phyloP scores from a whole-genome alignment of 2,888 invertebrate species.

The Caenorhabditis imperialis region DNA sequence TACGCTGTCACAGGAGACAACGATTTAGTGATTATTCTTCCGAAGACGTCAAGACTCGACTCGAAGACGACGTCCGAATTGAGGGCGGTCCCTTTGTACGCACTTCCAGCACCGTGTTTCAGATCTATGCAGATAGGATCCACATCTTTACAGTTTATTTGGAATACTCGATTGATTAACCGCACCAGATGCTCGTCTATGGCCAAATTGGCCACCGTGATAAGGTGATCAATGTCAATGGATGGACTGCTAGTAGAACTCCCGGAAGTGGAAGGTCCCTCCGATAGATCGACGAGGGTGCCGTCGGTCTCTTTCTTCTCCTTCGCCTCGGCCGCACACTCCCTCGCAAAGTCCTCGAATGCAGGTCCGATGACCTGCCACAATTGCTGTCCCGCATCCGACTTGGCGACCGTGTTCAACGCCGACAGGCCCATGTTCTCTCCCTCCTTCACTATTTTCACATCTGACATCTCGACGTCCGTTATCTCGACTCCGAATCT shows the following conservation, averaged over 20 bases:
- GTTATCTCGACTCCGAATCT: constrained; percentile 79
- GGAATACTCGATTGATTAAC: constrained; percentile 58
- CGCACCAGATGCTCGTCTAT: constrained; percentile 62
- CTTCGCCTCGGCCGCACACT: constrained; percentile 36
- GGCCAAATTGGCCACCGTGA: constrained; percentile 61
- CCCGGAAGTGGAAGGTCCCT: constrained; percentile 21
- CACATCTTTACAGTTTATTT: constrained; percentile 55
- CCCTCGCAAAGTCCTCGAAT: constrained; percentile 59
- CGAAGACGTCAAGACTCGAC: constrained; percentile 45
- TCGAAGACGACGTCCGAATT: constrained; percentile 62
- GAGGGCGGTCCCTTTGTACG: constrained; percentile 52
- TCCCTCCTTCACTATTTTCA: constrained; percentile 70
- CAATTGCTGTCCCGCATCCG: constrained; percentile 66
- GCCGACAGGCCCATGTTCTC: constrained; percentile 73
- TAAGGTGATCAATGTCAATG: constrained; percentile 64
- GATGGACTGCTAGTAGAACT: constrained; percentile 12
- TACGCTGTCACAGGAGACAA: constrained; percentile 71
- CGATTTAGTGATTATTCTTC: constrained; percentile 39
- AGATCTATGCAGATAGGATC: constrained; percentile 64
- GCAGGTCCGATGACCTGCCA: constrained; percentile 64
- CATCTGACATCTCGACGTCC: constrained; percentile 78
- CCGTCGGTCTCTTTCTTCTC: constrained; percentile 26
- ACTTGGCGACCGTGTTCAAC: constrained; percentile 61
- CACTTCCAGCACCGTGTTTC: constrained; percentile 56
- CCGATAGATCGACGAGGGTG: constrained; percentile 29